A percentile compares a stretch with the other conserved stretches of the same genome.
Conservation (phyloP, 2,888 invertebrate species). For the Tridacna crocea region DNA sequence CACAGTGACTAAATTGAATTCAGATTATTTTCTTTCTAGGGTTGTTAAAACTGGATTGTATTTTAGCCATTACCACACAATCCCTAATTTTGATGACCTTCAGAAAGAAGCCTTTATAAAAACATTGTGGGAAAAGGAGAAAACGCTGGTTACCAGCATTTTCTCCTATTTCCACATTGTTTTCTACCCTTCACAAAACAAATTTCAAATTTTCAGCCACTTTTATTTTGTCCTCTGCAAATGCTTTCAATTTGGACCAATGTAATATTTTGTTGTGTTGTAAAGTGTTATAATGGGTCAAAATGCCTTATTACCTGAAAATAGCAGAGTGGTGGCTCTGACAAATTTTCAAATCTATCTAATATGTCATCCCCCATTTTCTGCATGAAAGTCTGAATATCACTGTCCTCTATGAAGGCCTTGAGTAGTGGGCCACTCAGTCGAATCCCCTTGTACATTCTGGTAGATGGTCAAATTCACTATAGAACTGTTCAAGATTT, state of each 20-base stretch:
- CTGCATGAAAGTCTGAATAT: conserved; percentile 22
- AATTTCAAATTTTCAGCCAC: no score
- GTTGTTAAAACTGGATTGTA: neutral
- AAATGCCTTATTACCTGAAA: neutral
- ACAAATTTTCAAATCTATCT: conserved; percentile 28
- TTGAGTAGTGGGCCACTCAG: conserved; percentile 37
- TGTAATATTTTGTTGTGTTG: neutral
- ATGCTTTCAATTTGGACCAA: no score
- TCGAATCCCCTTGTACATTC: conserved; percentile 30
- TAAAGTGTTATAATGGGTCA: neutral
- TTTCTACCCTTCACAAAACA: no score
- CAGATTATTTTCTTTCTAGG: no score
- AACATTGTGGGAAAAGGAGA: no score
- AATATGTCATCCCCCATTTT: conserved; percentile 21
- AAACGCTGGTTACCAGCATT: no score
- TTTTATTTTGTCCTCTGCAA: no score
- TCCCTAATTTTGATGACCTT: neutral
- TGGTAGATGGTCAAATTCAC: conserved; percentile 14
- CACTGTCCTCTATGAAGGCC: conserved; percentile 38
- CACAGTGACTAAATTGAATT: no score
- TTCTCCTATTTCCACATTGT: no score
- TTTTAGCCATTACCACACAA: neutral
- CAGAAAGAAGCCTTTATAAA: neutral
- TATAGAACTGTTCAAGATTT: conserved; percentile 21
- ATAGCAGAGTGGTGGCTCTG: neutral